Base-by-base conservation (phyloP, 2,888 invertebrate species). In the Dorcus hopei region DNA sequence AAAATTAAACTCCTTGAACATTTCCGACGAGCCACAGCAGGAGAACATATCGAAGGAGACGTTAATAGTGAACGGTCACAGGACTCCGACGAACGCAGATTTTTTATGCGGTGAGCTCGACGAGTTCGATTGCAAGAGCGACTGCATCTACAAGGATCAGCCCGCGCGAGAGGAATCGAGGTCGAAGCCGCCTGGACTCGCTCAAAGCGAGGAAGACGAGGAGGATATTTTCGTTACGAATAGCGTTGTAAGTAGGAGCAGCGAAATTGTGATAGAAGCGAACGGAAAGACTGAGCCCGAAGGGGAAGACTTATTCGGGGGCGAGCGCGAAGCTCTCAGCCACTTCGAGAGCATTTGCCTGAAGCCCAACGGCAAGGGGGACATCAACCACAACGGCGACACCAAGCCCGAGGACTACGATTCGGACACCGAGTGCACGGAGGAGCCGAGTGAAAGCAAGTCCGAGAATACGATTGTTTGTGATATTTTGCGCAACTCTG, bases 101-200 rank as follows among this genome's bases (percentile, higher is more conserved):
- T 71, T 70, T 65, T 68, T 70, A 61, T 67, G 53, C 38, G 50
- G 64, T 62, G 66, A 70, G 52, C 49, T 68, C 49, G 70, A 70
- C 49, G 71, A 71, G 50, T 66, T 59, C 58, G 73, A 71, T 60
- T 74, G 74, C 58, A 73, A 72, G 54, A 72, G 71, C 56, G 77
- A 77, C 62, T 77, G 76, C 67, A 73, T 75, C 53, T 76, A 72
- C 64, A 73, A 71, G 61, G 72, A 70, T 57, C 23, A 43, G 14
- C 45, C 6, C 9, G 33, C 40, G 42, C 19, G 19, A 19, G 57
- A 43, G 64, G 67, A 55, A 78, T 79, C 59, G 75, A 75, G 55
- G 81, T 79, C 68, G 77, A 79, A 56, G 81, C 81, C 26, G 81
- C 81, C 26, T 33, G 26, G 26, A 33, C 26, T 33, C 5, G 26